These are phyloP conservation scores for Mimas tiliae DNA, from an alignment of 2,888 invertebrate species.

Conservation along the genomic window DNA sequence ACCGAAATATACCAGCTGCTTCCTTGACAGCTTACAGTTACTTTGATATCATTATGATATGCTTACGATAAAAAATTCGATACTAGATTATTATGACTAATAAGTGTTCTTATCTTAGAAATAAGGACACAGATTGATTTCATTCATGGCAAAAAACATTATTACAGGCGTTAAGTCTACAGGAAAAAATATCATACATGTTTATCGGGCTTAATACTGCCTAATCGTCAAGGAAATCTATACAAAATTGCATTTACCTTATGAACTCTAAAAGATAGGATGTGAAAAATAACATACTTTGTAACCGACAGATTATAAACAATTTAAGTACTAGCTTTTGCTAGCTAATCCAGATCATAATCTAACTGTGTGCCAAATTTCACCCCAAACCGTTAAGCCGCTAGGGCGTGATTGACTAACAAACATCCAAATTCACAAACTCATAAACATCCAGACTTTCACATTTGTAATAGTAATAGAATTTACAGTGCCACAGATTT, in stretches of 20 bases:
- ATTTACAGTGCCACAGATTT: too few relatives aligned
- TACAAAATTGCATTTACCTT: neutral
- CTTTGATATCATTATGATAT: conserved; percentile 47
- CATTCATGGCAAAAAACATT: conserved; percentile 14
- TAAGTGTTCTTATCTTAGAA: conserved; percentile 8
- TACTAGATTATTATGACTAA: conserved; percentile 12
- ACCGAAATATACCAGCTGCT: conserved; percentile 60
- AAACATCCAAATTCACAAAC: too few relatives aligned
- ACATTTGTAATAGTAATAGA: too few relatives aligned
- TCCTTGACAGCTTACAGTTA: conserved; percentile 69
- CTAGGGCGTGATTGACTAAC: too few relatives aligned
- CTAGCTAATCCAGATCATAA: too few relatives aligned
- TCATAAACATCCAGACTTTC: too few relatives aligned
- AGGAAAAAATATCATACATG: neutral
- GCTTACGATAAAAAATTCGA: conserved; percentile 13
- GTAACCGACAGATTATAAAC: too few relatives aligned
- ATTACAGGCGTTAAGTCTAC: neutral
- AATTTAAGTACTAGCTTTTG: too few relatives aligned
- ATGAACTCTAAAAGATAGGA: too few relatives aligned
- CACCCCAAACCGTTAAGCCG: too few relatives aligned
- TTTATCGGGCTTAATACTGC: neutral
- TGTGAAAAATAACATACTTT: too few relatives aligned
- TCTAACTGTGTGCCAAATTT: too few relatives aligned
- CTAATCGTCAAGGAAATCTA: neutral
- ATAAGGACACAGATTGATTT: conserved; percentile 20